Base-by-base conservation (phyloP, 1,140 invertebrate genomes). In the Popillia japonica region DNA sequence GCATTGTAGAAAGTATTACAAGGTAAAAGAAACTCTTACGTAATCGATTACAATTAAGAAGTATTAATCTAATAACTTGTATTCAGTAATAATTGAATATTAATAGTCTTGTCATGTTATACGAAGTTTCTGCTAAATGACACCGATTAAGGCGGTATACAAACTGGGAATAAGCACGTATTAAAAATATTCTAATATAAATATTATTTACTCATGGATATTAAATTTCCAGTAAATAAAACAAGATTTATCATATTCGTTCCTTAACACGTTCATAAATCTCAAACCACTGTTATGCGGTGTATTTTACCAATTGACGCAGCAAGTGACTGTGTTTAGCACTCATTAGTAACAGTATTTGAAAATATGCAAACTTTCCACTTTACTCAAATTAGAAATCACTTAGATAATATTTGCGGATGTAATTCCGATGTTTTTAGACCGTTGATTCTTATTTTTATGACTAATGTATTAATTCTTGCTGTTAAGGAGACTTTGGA, bases 11-110 rank as follows among this genome's bases (percentile, higher is more conserved):
- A 68, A 68, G 61, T 68, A 68, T 68, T 68, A 68, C 61, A 68
- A 68, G 61, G 61, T 27, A 68, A 68, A 68, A 68, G 61, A 68
- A 68, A 68, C 61, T 68, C 61, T 68, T 68, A 68, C 61, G 61
- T 68, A 68, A 68, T 68, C 22, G 10, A 68, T 22, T 27, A 68
- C 61, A 68, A 68, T 68, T 68, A 68, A 68, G 20, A 9, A 34
- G 61, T 68, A n/a, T 55, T 68, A 68, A 68, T 68, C 61, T 34
- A 68, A 68, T 68, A 68, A 68, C 8, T 68, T 68, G 27, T 34
- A 23, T 8, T 11, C 61, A 68, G 61, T 68, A 68, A 68, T 27
- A 68, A 27, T 68, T 68, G 61, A 68, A 68, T 68, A 68, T 68
- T 68, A 68, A 27, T 68, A 27, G 61, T 17, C 27, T 27, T 27